Base-by-base conservation (phyloP, 1,140 invertebrate genomes). In the Drosophila saltans region DNA sequence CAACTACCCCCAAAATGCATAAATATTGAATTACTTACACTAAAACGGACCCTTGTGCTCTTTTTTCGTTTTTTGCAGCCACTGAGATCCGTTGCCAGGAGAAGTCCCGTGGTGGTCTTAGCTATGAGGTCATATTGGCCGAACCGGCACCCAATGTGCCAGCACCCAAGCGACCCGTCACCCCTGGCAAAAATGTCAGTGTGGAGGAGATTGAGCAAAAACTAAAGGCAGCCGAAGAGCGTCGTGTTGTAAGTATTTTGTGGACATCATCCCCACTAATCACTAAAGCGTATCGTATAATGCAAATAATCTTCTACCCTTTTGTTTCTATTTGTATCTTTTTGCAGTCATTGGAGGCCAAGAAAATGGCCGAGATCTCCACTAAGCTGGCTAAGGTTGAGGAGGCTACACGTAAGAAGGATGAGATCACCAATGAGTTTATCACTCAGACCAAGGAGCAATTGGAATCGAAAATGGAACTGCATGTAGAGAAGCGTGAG, bases 81-180 rank as follows among this genome's bases (percentile, higher is more conserved):
- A 97, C 96, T 81, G 97, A 97, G 92, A 97, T 97, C 80, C 94
- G 96, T 88, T 97, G 96, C 94, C 96, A 97, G 92, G 97, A 97
- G 93, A 96, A 97, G 93, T 96, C 95, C 21, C 96, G 97, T 91
- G 97, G 97, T 43, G 97, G 98, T 36, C 92, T 98, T 55, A 96
- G 97, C 81, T 99, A 97, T 94, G 98, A 99, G 93, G 97, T 98
- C 80, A 98, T 98, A 83, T 93, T 98, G 76, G 97, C 97, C 55
- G 97, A 98, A 84, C 97, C 97, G 16, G 93, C 94, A 60, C 93
- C 94, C 36, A 92, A 92, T 79, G 93, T 94, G 40, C 92, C 93
- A 10, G 92, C 93, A 67, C 94, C 93, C 39, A 96, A 96, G 86
- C 94, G 95, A 73, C 94, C 95, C 8, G 93, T 95, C 24, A 94